Base-by-base conservation (phyloP, 2,888 invertebrate genomes). In the Eilema griseolum region DNA sequence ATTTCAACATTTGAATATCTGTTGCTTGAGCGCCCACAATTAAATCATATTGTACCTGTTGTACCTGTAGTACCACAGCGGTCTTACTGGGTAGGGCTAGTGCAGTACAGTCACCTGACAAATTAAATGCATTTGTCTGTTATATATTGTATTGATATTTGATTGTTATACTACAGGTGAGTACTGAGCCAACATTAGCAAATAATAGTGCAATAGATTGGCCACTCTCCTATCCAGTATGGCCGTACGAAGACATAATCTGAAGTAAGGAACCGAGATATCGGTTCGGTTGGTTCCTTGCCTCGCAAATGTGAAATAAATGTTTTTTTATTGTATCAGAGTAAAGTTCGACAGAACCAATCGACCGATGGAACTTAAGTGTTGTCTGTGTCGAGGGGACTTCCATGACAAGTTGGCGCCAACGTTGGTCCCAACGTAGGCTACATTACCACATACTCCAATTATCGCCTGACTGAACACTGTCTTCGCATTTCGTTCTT, bases 401-500 rank as follows among this genome's bases (percentile, higher is more conserved):
- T 74, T 69, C 71, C 70, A 70, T n/a, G 61, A 33, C 12, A 61
- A 52, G n/a, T 24, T 46, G 20, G 71, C 37, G 24, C 67, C 20
- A 62, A 66, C 46, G 60, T 72, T 72, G 69, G 63, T 24, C 33
- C 66, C 28, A 66, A 61, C 66, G 57, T 41, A 16, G 23, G 70
- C 66, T 41, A 33, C 33, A 33, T 26, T 28, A 68, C 33, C 57
- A 67, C 26, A 64, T 46, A 66, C 69, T 59, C 60, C 73, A 41
- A 69, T 56, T 56, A 71, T 72, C 72, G 67, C 69, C 68, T 67
- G 71, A 81, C 75, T 73, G 70, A 76, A 74, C 67, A 66, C 46
- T 68, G 85, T 88, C 83, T 87, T 86, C 85, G 85, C 84, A 84
- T 87, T 87, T 82, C 83, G 86, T 89, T 90, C 85, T 91, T 89